phyloP scores from a whole-genome alignment of 2,888 invertebrate genomes.

The Aradus depressus region DNA sequence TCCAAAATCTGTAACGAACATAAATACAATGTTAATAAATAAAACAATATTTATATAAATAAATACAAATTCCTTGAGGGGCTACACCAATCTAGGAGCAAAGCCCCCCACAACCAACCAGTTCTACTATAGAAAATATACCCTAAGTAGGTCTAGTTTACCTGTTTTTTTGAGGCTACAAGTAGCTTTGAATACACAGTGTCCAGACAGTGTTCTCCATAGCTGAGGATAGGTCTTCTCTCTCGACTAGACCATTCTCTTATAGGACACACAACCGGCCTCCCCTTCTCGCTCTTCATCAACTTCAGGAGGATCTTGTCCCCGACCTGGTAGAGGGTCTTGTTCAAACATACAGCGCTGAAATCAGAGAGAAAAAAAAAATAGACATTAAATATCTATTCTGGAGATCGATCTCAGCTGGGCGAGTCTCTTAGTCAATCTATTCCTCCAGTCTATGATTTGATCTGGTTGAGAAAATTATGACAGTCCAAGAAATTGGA shows the following conservation, averaged over 20 bases:
- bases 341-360: conserved; percentile 50
- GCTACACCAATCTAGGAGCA: too few relatives aligned
- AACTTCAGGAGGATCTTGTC: conserved; percentile 64
- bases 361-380: conserved; percentile 20
- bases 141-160: conserved; percentile 34
- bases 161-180: conserved; percentile 55
- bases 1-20: conserved; percentile 50
- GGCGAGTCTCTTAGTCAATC: not conserved
- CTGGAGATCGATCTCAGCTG: not conserved
- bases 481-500: too few relatives aligned
- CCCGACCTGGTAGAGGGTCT: conserved; percentile 46
- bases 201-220: conserved; percentile 42
- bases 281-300: conserved; percentile 64
- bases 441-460: too few relatives aligned
- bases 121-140: not conserved
- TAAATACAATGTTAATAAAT: too few relatives aligned
- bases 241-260: conserved; percentile 29
- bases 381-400: not conserved
- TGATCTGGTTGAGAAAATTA: too few relatives aligned
- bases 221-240: conserved; percentile 34
- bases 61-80: too few relatives aligned
- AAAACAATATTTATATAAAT: too few relatives aligned
- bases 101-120: too few relatives aligned
- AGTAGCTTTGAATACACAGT: conserved; percentile 66
- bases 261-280: conserved; percentile 46